Evolutionary conservation across 2,888 invertebrate genomes (phyloP), one percentile per base, ranked within the genome.

Genomic region (Diogma glabrata): DNA sequence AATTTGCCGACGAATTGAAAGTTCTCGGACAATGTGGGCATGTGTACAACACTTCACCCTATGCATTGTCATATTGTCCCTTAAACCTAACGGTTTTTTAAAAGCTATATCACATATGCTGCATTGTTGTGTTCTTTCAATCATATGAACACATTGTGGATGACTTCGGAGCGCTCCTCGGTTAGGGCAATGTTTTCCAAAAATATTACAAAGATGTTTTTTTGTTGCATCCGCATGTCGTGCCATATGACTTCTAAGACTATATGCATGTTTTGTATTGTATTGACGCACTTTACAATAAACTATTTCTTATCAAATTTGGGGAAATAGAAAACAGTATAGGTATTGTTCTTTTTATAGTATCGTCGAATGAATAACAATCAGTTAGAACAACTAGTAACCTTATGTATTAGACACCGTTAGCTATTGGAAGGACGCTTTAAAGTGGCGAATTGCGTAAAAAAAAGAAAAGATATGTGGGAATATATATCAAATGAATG

Each of bases 31-130:
- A 70, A 53, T 67, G 65, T 0, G 66, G 66, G 46, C 70, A 70
- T 49, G 62, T 66, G 55, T 70, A 70, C 3, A 70, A 56, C 49
- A 65, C 64, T 53, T 69, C 68, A 10, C 67, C 67, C 1, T 69
- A 30, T 70, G 70, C 12, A 63, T 64, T 14, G 70, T 64, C 63
- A 69, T 67, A 54, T 70, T 69, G 54, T 70, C 69, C 63, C 67
- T 49, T 1, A 57, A 51, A 4, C 45, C 16, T 38, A 53, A 8
- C 2, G 48, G 12, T 22, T 30, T 67, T 45, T 68, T 68, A 50
- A 69, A 69, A 8, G 63, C 64, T 55, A 69, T 69, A 1, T 61
- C 57, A 53, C 69, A 69, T 30, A 67, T 61, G 24, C 64, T 63
- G 52, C 69, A 69, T 33, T 64, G 62, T 49, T 62, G 64, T 8